Conservation (phyloP, 2,113 vertebrate genomes). For the Aphelocoma coerulescens region DNA sequence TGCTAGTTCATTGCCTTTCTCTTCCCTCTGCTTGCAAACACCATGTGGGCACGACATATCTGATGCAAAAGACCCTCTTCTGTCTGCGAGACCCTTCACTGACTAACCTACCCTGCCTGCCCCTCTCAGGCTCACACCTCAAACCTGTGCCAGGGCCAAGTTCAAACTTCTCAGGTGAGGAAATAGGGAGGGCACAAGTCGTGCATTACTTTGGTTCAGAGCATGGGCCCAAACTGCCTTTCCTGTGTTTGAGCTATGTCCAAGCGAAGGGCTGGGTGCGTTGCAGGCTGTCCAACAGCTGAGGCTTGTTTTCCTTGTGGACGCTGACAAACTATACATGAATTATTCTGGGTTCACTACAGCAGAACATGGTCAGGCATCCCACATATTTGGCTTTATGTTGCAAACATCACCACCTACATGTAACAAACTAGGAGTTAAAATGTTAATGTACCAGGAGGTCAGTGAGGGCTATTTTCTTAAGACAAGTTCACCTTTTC, state of each 20-base stretch:
- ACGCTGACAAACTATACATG: background rate
- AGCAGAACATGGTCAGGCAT: background rate
- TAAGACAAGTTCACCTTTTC: background rate
- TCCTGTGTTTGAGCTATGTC: background rate
- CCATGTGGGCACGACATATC: fast-evolving
- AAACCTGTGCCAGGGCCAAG: background rate
- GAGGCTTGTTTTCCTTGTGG: background rate
- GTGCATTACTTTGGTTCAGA: background rate
- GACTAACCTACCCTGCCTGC: background rate
- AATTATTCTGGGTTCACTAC: background rate
- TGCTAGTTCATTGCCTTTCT: background rate
- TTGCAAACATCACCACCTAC: background rate
- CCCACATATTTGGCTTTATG: background rate
- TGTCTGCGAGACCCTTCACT: background rate
- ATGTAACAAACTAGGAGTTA: background rate
- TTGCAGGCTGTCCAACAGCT: background rate
- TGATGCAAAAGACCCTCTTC: background rate
- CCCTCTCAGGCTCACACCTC: background rate
- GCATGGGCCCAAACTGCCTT: background rate
- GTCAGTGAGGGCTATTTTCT: background rate
- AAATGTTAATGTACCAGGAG: background rate
- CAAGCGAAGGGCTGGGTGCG: background rate
- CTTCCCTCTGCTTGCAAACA: background rate
- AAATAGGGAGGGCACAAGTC: background rate
- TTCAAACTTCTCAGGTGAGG: background rate